Evolutionary conservation across 2,797 vertebrate genomes (phyloP).

Genomic region (Urocyon cinereoargenteus): DNA sequence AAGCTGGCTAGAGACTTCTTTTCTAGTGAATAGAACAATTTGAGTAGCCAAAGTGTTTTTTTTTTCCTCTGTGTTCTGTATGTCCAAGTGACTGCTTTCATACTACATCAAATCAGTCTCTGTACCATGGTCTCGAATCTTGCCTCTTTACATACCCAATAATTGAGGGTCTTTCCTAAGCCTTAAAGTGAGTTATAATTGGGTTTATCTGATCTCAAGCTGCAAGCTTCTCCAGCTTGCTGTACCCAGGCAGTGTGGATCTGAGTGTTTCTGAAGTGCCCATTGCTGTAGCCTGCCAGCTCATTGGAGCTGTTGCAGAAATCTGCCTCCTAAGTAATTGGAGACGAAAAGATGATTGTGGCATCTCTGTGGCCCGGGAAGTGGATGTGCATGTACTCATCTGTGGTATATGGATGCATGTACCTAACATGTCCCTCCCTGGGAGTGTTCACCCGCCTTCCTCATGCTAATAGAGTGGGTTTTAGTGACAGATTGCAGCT

Average conservation of each 20-base stretch:
- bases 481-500: rapidly evolving
- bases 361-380: not conserved
- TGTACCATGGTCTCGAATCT: not conserved
- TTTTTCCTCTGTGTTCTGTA: not conserved
- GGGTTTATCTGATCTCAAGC: not conserved
- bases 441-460: not conserved
- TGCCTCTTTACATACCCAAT: not conserved
- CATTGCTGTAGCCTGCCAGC: not conserved
- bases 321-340: not conserved
- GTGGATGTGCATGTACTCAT: rapidly evolving
- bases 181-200: not conserved
- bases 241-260: not conserved
- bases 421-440: rapidly evolving
- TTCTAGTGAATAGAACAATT: not conserved
- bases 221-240: not conserved
- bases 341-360: not conserved
- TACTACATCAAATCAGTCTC: not conserved
- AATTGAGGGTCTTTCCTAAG: not conserved
- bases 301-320: rapidly evolving
- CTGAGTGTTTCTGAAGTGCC: not conserved
- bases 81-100: not conserved
- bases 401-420: not conserved
- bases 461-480: not conserved
- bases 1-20: not conserved
- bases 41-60: not conserved